Base-by-base conservation (phyloP, 2,888 invertebrate species). In the Gastrophysa polygoni region DNA sequence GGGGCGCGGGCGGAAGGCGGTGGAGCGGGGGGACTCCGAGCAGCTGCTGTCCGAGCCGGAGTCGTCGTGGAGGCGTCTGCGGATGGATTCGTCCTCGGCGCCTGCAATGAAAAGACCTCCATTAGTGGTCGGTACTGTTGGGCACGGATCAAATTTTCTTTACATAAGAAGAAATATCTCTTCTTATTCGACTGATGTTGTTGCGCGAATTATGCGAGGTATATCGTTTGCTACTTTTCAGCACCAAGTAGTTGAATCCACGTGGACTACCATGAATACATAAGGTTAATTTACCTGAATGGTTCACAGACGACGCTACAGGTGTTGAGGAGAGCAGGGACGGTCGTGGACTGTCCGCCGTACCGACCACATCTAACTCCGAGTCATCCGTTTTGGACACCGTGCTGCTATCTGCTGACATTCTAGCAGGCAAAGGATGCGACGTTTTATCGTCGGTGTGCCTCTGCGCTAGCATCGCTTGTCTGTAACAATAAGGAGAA, bases 281-380 rank as follows among this genome's bases (percentile, higher is more conserved):
- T n/a, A n/a, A n/a, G n/a, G n/a, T n/a, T 7, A 24, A 73, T 70
- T 73, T 74, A 79, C 79, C 78, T 68, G 78, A 75, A 69, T 76
- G 79, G 57, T 75, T 76, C 32, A 78, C 60, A 1, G 75, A 76
- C 7, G 75, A 75, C 16, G 78, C 73, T 18, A 79, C 70, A 4
- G 79, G 78, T 6, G 79, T 78, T 4, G 78, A 74, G 18, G 83
- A 78, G 57, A 81, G 81, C 63, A 86, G 82, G 7, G 86, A 85
- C 64, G 91, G 87, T 47, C 91, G 86, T 8, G 92, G 92, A 71
- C 91, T 91, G 75, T 93, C 93, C 55, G 93, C 89, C 28, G 92
- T 93, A 0, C 94, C 94, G 0, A 95, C 95, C 20, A 95, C 95
- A 81, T 95, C 95, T 77, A 95, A 83, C 80, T 95, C 95, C 64